Evolutionary conservation across 2,888 invertebrate species (phyloP).

Genomic region (Apeira syringaria): DNA sequence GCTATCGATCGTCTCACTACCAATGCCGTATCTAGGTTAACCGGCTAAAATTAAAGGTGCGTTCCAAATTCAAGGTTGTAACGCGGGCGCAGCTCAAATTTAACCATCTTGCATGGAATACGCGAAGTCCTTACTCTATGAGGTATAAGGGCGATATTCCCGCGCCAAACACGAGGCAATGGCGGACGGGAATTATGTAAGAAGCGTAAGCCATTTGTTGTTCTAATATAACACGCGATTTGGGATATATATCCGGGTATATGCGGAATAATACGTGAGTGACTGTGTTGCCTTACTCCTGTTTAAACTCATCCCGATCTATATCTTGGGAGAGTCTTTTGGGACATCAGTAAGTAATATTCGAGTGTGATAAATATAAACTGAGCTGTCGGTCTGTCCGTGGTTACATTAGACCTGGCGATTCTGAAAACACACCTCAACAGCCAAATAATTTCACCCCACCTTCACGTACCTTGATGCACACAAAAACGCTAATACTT

Average conservation of each 20-base stretch:
- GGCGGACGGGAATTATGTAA: constrained; percentile 78
- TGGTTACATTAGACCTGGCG: constrained; percentile 15
- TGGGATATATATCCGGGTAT: constrained; percentile 40
- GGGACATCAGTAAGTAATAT: constrained; percentile 64
- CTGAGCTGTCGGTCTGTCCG: constrained; percentile 42
- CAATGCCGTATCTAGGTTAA: constrained; percentile 75
- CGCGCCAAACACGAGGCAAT: constrained; percentile 57
- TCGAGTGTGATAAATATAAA: constrained; percentile 64
- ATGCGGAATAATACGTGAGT: constrained; percentile 14
- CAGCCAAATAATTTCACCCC: constrained; percentile 15
- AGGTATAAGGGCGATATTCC: constrained; percentile 60
- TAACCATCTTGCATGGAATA: constrained; percentile 69
- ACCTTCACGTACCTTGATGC: not conserved
- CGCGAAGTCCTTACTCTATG: constrained; percentile 16
- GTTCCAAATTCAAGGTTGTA: constrained; percentile 79
- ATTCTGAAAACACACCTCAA: constrained; percentile 25
- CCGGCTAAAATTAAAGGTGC: constrained; percentile 83
- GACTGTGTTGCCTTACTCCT: constrained; percentile 26
- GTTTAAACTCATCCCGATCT: not conserved
- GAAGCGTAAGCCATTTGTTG: constrained; percentile 62
- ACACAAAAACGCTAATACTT: constrained; percentile 3
- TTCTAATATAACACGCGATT: constrained; percentile 41
- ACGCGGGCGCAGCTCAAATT: constrained; percentile 78
- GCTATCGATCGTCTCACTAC: constrained; percentile 62
- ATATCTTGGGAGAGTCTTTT: constrained; percentile 43